Evolutionary conservation across 2,113 vertebrate species (phyloP), one percentile per base, ranked within the genome.

Genomic region (Gnathonemus longibarbis): DNA sequence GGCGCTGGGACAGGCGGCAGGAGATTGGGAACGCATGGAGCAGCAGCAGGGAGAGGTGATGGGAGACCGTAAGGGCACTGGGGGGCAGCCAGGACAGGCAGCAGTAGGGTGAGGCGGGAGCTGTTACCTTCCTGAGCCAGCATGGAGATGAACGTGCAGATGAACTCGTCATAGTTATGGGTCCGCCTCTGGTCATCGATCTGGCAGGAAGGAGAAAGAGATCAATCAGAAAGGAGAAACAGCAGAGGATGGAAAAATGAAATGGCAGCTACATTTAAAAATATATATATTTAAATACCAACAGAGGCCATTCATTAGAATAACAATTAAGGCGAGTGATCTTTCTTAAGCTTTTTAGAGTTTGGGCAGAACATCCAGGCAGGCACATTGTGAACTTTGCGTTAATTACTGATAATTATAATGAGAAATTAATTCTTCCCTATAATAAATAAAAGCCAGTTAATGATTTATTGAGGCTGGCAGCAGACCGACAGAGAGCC

Each of bases 61-160:
- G 35, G 94, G 5, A 91, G 58, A 15, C 24, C 11, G 7, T 5
- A 5, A 39, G 52, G 24, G 9, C 13, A n/a, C 31, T 21, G 0
- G 66, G 13, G 88, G 8, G 17, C 83, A 84, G 35, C 10, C 19
- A 17, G 31, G 56, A 52, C 9, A 24, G 87, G 53, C 21, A 53
- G 17, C 5, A 3, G 7, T 15, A 39, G 45, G 24, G 62, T 70
- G n/a, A 70, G 27, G 10, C n/a, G 1, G n/a, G 21, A n/a, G 31
- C 19, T n/a, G n/a, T 84, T 62, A 89, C 66, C 74, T 89, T 89
- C 89, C 87, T 88, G 87, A 24, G 87, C 87, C 87, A 88, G 87
- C 87, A 88, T 88, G 49, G 87, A 88, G 27, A 88, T 99, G 92
- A 99, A 99, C 24, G 98, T 99, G 92, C 98, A 99, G 95, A 99